These are phyloP conservation scores for Falco cherrug DNA, from an alignment of 2,797 vertebrate species.

Conservation along the genomic window DNA sequence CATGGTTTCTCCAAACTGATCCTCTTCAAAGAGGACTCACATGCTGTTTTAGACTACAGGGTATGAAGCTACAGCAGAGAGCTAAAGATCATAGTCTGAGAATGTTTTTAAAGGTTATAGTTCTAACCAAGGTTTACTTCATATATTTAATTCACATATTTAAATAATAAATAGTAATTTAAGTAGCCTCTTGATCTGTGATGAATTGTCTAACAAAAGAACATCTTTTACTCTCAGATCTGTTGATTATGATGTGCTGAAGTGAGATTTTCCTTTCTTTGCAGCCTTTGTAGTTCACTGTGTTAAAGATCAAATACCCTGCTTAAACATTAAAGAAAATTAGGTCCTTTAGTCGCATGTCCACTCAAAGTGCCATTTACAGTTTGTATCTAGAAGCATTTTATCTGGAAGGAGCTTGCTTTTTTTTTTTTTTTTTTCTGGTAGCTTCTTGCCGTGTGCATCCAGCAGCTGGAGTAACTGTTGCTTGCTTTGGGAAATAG, in stretches of 20 bases:
- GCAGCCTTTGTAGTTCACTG: background rate
- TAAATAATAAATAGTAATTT: background rate
- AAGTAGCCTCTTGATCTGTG: background rate
- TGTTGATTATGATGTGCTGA: background rate
- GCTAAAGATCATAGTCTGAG: background rate
- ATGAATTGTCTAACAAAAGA: background rate
- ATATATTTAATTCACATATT: background rate
- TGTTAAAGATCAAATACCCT: background rate
- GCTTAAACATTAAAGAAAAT: constrained; percentile 1
- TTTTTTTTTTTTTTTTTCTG: background rate
- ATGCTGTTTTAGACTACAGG: background rate
- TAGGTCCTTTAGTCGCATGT: background rate
- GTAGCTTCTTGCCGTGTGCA: background rate
- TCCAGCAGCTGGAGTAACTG: constrained; percentile 8
- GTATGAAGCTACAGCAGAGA: background rate
- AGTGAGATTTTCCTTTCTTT: background rate
- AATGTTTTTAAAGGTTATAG: background rate
- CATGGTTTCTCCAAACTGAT: background rate
- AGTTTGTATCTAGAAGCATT: background rate
- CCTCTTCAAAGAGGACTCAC: background rate
- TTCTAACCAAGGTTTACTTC: background rate
- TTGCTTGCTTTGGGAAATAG: constrained; percentile 53
- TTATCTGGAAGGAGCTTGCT: background rate
- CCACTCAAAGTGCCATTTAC: background rate
- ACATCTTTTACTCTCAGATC: background rate